Evolutionary conservation across 2,797 vertebrate species (phyloP).

Genomic region (Champsocephalus gunnari): DNA sequence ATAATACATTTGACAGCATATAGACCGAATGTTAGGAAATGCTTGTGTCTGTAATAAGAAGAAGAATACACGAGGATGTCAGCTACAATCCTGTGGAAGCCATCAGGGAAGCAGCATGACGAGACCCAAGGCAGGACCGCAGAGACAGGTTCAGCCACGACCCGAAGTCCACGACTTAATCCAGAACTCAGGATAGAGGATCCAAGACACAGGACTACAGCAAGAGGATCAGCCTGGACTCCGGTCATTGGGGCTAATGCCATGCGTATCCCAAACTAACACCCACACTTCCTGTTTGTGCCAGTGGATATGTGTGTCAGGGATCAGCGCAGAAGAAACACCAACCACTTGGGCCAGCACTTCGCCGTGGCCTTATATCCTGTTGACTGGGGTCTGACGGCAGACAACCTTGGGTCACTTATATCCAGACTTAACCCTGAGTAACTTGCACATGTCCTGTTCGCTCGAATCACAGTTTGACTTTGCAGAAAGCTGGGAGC

Average conservation of each 20-base stretch:
- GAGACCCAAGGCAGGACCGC: no score
- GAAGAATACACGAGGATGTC: no score
- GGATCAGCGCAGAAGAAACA: constrained; percentile 70
- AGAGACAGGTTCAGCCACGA: no score
- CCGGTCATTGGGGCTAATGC: background rate
- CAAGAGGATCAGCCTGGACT: no score
- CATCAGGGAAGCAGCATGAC: no score
- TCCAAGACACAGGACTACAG: no score
- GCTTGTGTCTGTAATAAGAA: no score
- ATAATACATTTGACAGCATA: no score
- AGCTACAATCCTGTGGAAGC: no score
- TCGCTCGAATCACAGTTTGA: constrained; percentile 53
- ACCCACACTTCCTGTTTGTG: constrained; percentile 28
- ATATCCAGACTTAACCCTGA: constrained; percentile 64
- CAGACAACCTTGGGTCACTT: constrained; percentile 76
- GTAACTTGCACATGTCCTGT: constrained; percentile 63
- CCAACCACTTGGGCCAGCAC: constrained; percentile 39
- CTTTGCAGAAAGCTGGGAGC: constrained; percentile 33
- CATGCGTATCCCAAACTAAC: background rate
- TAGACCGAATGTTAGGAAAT: no score
- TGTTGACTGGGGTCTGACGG: constrained; percentile 73
- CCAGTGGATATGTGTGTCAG: constrained; percentile 44
- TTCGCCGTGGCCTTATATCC: constrained; percentile 73
- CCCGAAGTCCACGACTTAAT: no score
- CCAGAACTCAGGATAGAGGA: no score